phyloP scores from a whole-genome alignment of 2,113 vertebrate species.

The Rhinichthys klamathensis region DNA sequence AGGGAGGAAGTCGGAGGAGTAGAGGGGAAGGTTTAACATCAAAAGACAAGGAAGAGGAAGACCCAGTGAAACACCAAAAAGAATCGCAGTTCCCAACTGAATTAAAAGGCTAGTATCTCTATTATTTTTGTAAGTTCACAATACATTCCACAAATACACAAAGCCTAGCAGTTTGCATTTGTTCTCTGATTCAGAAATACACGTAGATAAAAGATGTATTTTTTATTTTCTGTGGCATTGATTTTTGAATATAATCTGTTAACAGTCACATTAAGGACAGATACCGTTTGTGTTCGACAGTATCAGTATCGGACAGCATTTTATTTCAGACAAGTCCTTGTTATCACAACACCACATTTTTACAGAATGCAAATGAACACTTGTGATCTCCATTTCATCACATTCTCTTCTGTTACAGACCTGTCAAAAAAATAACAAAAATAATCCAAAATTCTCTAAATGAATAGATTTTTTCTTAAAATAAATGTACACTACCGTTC shows the following conservation, averaged over 20 bases:
- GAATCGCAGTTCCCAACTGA: constrained; percentile 33
- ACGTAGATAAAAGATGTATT: not conserved
- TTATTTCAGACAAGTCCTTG: not conserved
- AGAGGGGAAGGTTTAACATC: not conserved
- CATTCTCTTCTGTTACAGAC: too few relatives aligned
- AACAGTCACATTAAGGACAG: not conserved
- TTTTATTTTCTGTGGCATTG: not conserved
- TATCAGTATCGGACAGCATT: not conserved
- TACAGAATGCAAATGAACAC: too few relatives aligned
- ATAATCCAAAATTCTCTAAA: too few relatives aligned
- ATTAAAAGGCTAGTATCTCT: not conserved
- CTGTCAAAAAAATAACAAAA: not conserved
- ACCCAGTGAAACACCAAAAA: constrained; percentile 3
- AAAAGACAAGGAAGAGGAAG: constrained; percentile 10
- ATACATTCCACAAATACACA: not conserved
- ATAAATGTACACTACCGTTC: too few relatives aligned
- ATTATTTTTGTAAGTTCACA: not conserved
- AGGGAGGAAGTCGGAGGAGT: constrained; percentile 66
- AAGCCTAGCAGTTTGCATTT: not conserved
- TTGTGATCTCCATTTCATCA: too few relatives aligned
- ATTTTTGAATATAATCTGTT: not conserved
- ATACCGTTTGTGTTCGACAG: too few relatives aligned
- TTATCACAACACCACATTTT: not conserved
- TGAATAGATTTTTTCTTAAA: too few relatives aligned
- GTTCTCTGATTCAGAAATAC: not conserved